A percentile compares a stretch with the other conserved stretches of the same genome.
These are phyloP conservation scores for Axea sp. DNA, from an alignment of 2,888 invertebrate genomes.

Conservation along the genomic window DNA sequence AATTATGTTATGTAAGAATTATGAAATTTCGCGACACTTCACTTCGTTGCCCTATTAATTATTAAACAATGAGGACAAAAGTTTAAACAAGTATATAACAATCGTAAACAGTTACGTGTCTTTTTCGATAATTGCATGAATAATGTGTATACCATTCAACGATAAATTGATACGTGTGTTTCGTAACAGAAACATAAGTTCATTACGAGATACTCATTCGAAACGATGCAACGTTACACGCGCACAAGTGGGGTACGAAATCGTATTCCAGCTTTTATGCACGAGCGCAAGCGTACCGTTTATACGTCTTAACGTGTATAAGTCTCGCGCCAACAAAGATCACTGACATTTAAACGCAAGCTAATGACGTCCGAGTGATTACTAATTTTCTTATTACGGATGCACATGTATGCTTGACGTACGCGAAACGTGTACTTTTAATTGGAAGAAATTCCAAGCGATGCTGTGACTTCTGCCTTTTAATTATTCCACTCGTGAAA, in stretches of 20 bases:
- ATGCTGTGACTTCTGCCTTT: too few species aligned
- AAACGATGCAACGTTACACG: slow-evolving; percentile 39
- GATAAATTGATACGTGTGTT: slow-evolving; percentile 45
- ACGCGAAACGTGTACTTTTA: slow-evolving; percentile 2
- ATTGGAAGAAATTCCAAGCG: slow-evolving; percentile 4
- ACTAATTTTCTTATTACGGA: slow-evolving; percentile 59
- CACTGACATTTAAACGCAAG: slow-evolving; percentile 71
- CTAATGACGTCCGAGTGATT: slow-evolving; percentile 70
- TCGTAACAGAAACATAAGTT: slow-evolving; percentile 48
- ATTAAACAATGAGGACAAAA: slow-evolving; percentile 21
- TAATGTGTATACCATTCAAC: slow-evolving; percentile 29
- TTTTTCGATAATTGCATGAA: slow-evolving; percentile 46
- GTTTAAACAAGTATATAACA: slow-evolving; percentile 29
- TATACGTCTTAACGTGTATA: slow-evolving; percentile 7
- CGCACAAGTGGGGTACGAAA: slow-evolving; percentile 34
- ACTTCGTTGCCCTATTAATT: slow-evolving; percentile 2
- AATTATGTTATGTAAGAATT: slow-evolving; percentile 4
- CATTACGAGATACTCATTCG: slow-evolving; percentile 50
- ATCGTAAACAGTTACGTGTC: slow-evolving; percentile 38
- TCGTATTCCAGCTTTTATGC: slow-evolving; percentile 37
- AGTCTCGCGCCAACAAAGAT: slow-evolving; percentile 62
- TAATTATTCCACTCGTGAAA: too few species aligned
- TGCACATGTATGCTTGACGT: slow-evolving; percentile 13
- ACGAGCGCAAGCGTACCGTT: slow-evolving; percentile 9
- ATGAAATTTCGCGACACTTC: slow-evolving; percentile 3